Base-by-base conservation (phyloP, 2,888 invertebrate genomes). In the Deilephila elpenor region DNA sequence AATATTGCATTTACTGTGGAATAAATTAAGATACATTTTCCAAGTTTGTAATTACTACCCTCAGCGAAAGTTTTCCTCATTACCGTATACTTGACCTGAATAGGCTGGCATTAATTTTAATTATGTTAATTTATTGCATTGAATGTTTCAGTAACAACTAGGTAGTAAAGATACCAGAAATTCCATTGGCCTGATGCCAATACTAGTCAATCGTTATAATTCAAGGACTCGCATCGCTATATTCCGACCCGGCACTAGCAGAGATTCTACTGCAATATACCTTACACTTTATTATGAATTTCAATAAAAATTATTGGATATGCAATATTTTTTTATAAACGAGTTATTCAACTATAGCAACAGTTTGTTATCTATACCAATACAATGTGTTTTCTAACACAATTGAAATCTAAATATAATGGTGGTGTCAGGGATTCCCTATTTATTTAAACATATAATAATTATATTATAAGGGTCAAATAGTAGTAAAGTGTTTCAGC, bases 141-240 rank as follows among this genome's bases (percentile, higher is more conserved):
- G 25, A 51, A 51, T 51, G 14, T 67, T 67, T 51, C 6, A 67
- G 5, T 67, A 14, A 25, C 51, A 72, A 67, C 34, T 25, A 25
- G 37, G 79, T 75, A 81, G 78, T 82, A 77, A 78, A 85, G 82
- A 86, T 80, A 84, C 82, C 82, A 82, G 74, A 78, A 82, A 78
- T 78, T 75, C 75, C 75, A 83, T 82, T 91, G 91, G 92, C 88
- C 76, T 51, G 76, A 72, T 71, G 92, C 92, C 91, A 91, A 81
- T 74, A 74, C 74, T 74, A 75, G 75, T 77, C 86, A 85, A 87
- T 88, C 87, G 88, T 88, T 87, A 84, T 82, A 75, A 82, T 78
- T 82, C 88, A 87, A 87, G 88, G 88, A 80, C 88, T 84, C 72
- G 4, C 34, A 72, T 56, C 62, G 20, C 25, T 34, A 59, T 64